Base-by-base conservation (phyloP, 1,140 invertebrate species). In the Cotesia typhae region DNA sequence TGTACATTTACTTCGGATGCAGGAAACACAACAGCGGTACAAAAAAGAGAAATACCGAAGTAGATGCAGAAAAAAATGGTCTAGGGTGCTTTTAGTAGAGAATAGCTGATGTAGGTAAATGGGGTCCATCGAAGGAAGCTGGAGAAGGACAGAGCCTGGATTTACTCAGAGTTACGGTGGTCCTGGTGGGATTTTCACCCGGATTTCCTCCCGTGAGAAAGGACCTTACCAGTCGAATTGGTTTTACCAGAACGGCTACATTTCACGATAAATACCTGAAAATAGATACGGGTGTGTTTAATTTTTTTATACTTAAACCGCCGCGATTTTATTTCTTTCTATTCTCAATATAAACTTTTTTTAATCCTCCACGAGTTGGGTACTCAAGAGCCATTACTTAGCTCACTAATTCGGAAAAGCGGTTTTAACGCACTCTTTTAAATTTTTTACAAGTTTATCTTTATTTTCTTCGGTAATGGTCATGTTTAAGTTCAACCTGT, bases 131-230 rank as follows among this genome's bases (percentile, higher is more conserved):
- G 37, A 69, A 55, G 55, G 65, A 52, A 55, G 12, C 4, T 5
- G 10, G 41, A 47, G 53, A 71, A 52, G 41, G 71, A 72, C 57
- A 38, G 70, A 73, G 67, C 41, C 71, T 73, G 74, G 74, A 75
- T 75, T 75, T 75, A 67, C 64, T 72, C 35, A 70, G 74, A 75
- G 74, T 75, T 75, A 75, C 74, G 71, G 71, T 67, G 61, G 52
- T 66, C 61, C 64, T 69, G 64, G 55, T 37, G 28, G 74, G 71
- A 75, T 75, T 75, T 75, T 75, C 71, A 68, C 66, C 57, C 14
- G 74, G 71, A 70, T 75, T 73, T 70, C 35, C 68, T 66, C 5
- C 52, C 35, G 63, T 72, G 70, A 72, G 65, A 68, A 67, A 68
- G 66, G 38, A 67, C 63, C 55, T 70, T 67, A 28, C 57, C 37